Percentiles rank a stretch among this genome's conserved stretches.
These are phyloP conservation scores for Bubo scandiacus DNA, from an alignment of 2,113 vertebrate genomes.

Conservation along the genomic window DNA sequence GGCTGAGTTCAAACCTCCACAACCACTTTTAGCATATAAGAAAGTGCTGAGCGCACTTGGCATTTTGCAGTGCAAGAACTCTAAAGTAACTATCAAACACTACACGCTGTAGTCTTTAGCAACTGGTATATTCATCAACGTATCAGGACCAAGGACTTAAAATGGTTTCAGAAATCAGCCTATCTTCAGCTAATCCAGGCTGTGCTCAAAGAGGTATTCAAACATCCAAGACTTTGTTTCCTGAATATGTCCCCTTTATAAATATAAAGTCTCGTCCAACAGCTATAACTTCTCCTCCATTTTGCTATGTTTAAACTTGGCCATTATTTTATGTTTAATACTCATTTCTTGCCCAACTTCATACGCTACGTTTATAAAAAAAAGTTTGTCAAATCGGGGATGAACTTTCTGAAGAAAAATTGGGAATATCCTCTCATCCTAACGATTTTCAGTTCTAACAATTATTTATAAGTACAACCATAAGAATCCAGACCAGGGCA, in stretches of 20 bases:
- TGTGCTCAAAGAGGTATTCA: neutral
- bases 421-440: neutral
- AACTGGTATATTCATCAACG: neutral
- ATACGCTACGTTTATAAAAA: neutral
- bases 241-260: neutral
- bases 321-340: neutral
- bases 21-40: neutral
- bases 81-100: neutral
- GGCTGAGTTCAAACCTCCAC: no score
- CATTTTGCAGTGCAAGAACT: neutral
- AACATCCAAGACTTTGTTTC: neutral
- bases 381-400: neutral
- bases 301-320: neutral
- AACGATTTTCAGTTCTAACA: neutral
- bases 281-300: neutral
- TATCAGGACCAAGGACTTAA: neutral
- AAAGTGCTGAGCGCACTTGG: neutral
- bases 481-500: neutral
- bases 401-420: neutral
- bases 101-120: neutral
- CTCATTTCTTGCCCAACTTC: neutral
- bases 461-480: accelerated
- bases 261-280: neutral
- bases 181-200: accelerated
- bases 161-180: neutral